Base-by-base conservation (phyloP, 2,888 invertebrate species). In the Scelioninae gen. 1 region DNA sequence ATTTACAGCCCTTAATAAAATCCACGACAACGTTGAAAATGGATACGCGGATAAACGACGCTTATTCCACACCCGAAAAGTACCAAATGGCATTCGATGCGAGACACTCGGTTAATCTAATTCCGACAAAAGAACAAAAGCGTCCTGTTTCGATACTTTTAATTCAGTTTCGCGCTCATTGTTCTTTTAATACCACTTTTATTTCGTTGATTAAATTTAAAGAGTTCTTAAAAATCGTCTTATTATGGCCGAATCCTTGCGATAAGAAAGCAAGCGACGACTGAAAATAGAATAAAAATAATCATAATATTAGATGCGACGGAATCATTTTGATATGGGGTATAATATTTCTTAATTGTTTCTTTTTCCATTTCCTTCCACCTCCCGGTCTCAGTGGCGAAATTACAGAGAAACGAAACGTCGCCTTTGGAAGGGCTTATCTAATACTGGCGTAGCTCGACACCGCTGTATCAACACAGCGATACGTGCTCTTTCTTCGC, bases 381-480 rank as follows among this genome's bases (percentile, higher is more conserved):
- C n/a, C n/a, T n/a, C n/a, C n/a, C n/a, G 29, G 71, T 68, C 43
- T 65, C 65, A 7, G 62, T 49, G 55, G 60, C 76, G 43, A 78
- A 74, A 84, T 83, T 83, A 80, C 63, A 49, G 68, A 16, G 79
- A 80, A 51, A 68, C 69, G 58, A n/a, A n/a, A n/a, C n/a, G n/a
- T 71, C 76, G 84, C 45, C 77, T 79, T 66, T 81, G 84, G 86
- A 82, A 86, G 86, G 86, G 89, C 87, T 90, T 90, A 90, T 90
- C 90, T 88, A 87, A 87, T 87, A 86, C 85, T 82, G 82, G 88
- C 87, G 89, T 88, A 85, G 88, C 87, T 88, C 88, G 89, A 88
- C 90, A 90, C 87, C 85, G 87, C 82, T 84, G 87, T 84, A 85
- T 85, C 84, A 86, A 83, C 85, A 85, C 84, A 62, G 76, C 85